Evolutionary conservation across 2,888 invertebrate species (phyloP).

Genomic region (Drosophila mayaguana): DNA sequence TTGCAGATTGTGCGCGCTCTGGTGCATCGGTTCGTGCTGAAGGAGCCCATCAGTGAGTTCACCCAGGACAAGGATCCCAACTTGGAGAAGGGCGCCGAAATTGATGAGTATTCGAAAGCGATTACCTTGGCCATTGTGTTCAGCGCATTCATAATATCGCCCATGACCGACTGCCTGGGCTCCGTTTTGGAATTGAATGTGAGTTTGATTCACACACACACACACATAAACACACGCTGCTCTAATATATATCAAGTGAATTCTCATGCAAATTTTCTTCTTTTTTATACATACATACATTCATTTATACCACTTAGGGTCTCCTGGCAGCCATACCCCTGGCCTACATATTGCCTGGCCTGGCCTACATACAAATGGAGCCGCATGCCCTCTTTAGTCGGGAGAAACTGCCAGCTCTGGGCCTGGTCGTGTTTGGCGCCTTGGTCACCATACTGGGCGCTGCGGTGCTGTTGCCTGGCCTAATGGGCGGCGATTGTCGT

Average conservation of each 20-base stretch:
- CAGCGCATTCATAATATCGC: slow-evolving; percentile 90
- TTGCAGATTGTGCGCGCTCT: slow-evolving; percentile 84
- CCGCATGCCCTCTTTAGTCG: slow-evolving; percentile 89
- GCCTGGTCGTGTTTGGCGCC: slow-evolving; percentile 89
- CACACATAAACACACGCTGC: neutral
- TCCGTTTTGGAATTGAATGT: slow-evolving; percentile 93
- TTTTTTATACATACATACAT: neutral
- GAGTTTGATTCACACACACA: slow-evolving; percentile 71
- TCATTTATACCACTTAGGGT: slow-evolving; percentile 86
- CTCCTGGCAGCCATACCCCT: slow-evolving; percentile 92
- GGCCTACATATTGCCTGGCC: slow-evolving; percentile 92
- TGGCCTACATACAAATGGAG: slow-evolving; percentile 91
- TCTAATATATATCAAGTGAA: neutral
- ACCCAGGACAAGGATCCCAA: slow-evolving; percentile 85
- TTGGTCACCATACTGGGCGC: slow-evolving; percentile 84
- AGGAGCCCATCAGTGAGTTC: slow-evolving; percentile 84
- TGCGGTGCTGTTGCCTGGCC: slow-evolving; percentile 83
- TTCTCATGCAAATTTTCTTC: slow-evolving; percentile 58
- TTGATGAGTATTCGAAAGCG: slow-evolving; percentile 83
- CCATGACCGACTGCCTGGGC: slow-evolving; percentile 93
- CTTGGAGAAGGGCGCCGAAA: slow-evolving; percentile 83
- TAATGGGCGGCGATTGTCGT: slow-evolving; percentile 84
- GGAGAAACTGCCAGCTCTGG: slow-evolving; percentile 90
- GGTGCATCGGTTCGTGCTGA: slow-evolving; percentile 84
- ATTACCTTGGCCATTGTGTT: slow-evolving; percentile 88